Evolutionary conservation across 92 coral and sea anemone genomes (phyloP), one percentile per base, ranked within the genome.

Genomic region (Actinernus sp.): DNA sequence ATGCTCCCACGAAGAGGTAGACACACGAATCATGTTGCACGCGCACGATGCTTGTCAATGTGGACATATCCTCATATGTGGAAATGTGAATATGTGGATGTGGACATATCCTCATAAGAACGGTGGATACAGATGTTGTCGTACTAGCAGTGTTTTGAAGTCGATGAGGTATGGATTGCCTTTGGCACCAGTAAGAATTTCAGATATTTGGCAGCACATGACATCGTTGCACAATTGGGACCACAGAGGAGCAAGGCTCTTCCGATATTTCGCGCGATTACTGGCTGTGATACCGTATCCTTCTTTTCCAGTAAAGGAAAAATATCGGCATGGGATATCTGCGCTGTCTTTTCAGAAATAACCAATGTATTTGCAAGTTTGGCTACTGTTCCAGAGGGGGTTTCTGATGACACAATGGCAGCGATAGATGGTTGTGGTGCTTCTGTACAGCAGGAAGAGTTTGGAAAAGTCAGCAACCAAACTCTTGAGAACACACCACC

Each of bases 261-360:
- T 3, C 78, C 72, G 29, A 51, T 53, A 46, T 55, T 65, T 17
- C 83, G 65, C 31, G 58, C 67, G 0, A 19, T 78, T 12, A 58
- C 85, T n/a, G 85, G 85, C 36, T 78, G 77, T 48, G 77, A 78
- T 53, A 65, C 70, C 11, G 68, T 58, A 1, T 65, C 69, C 1
- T 65, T 77, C 37, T 52, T 78, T 58, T 57, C 84, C 16, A 71
- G 71, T 27, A 78, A 53, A 52, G 76, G 84, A 12, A 78, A 78
- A 58, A 37, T 27, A 27, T 46, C 70, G 1, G 84, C 84, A 6
- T 78, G 76, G 84, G 68, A 76, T 16, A 46, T 60, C 14, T 76
- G 83, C 60, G 56, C 23, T 47, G 82, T 75, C 9, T 76, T 48
- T 34, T 56, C 72, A 25, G 46, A 51, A 10, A 13, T 74, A 3